Conservation (phyloP, 2,888 invertebrate species). For the Andrena praecox region DNA sequence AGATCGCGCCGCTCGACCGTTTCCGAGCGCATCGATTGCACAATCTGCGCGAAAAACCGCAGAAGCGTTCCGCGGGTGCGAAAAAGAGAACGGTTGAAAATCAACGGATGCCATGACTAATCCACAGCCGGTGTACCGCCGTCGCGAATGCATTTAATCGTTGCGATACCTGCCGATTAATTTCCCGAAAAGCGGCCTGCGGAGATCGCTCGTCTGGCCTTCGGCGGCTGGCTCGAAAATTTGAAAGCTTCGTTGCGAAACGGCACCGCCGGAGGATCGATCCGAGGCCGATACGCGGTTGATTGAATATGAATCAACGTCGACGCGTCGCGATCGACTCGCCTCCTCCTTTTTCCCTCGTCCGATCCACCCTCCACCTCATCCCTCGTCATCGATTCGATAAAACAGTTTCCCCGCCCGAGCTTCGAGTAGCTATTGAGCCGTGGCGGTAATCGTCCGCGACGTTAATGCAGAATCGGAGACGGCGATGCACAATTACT, state of each 20-base stretch:
- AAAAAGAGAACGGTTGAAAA: neutral
- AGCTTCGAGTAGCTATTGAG: constrained; percentile 42
- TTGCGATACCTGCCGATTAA: neutral
- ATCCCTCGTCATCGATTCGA: neutral
- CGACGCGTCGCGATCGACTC: constrained; percentile 34
- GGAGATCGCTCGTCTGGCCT: neutral
- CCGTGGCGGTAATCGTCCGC: constrained; percentile 49
- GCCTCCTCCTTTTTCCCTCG: constrained; percentile 5
- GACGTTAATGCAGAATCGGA: constrained; percentile 51
- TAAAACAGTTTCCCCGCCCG: constrained; percentile 3
- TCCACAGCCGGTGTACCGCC: neutral
- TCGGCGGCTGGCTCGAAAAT: constrained; percentile 13
- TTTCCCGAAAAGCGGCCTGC: constrained; percentile 12
- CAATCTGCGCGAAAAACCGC: constrained; percentile 10
- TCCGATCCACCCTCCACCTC: neutral
- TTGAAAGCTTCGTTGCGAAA: constrained; percentile 41
- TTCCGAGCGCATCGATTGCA: constrained; percentile 63
- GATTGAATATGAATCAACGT: constrained; percentile 68
- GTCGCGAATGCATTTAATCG: neutral
- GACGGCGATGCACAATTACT: constrained; percentile 54
- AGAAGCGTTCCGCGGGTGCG: neutral
- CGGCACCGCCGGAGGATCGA: neutral
- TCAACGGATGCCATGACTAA: constrained; percentile 3
- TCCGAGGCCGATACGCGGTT: constrained; percentile 26
- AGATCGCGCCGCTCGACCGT: constrained; percentile 65